These are phyloP conservation scores for Drosophila santomea DNA, from an alignment of 1,140 invertebrate species.

Conservation along the genomic window DNA sequence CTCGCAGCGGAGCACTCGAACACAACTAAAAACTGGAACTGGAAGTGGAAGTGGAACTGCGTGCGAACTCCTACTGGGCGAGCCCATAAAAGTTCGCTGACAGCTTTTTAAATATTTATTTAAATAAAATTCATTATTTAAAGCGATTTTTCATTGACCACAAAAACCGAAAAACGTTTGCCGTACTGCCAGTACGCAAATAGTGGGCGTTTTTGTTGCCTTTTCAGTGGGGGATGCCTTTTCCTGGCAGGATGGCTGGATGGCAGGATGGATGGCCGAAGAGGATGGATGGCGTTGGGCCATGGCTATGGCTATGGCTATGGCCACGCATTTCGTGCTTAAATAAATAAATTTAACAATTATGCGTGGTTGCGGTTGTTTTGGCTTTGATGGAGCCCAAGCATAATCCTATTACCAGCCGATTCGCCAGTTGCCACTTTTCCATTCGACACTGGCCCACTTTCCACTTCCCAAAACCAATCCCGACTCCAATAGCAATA, in stretches of 20 bases:
- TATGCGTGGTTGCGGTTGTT: conserved; percentile 81
- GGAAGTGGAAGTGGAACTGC: too few relatives aligned
- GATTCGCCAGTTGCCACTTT: conserved; percentile 39
- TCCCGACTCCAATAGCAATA: neutral
- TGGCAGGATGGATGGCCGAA: conserved; percentile 21
- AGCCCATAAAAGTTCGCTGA: conserved; percentile 66
- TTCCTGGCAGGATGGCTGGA: conserved; percentile 1
- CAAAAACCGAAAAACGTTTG: conserved; percentile 79
- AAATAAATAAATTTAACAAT: conserved; percentile 83
- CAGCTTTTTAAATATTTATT: conserved; percentile 81
- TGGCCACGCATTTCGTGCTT: conserved; percentile 68
- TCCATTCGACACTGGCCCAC: conserved; percentile 29
- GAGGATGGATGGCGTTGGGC: conserved; percentile 21
- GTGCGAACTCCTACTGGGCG: neutral
- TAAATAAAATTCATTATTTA: conserved; percentile 79
- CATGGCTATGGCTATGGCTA: conserved; percentile 1
- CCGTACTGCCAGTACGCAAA: conserved; percentile 27
- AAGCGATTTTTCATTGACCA: conserved; percentile 79
- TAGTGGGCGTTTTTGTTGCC: neutral
- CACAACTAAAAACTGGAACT: too few relatives aligned
- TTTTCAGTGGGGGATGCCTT: too few relatives aligned
- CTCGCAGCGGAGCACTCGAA: neutral
- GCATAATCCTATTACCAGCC: conserved; percentile 76
- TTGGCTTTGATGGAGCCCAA: conserved; percentile 77
- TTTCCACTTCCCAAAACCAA: neutral